Conservation (phyloP, 2,113 vertebrate genomes). For the Urocynchramus pylzowi region DNA sequence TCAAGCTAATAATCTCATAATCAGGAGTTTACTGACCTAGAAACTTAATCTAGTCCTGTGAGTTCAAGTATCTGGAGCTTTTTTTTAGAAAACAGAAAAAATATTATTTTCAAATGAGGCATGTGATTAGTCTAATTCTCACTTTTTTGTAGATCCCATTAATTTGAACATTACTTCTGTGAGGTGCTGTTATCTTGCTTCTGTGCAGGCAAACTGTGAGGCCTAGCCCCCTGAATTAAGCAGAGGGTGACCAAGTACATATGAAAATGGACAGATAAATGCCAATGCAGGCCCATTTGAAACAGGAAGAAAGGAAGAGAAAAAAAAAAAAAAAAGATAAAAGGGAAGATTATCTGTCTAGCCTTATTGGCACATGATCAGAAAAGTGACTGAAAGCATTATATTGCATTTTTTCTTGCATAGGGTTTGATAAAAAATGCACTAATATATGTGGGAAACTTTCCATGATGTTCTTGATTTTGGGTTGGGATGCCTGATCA, state of each 20-base stretch:
- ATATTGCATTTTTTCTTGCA: background rate
- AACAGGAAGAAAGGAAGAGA: background rate
- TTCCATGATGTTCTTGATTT: background rate
- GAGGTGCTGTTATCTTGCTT: background rate
- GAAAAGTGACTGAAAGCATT: background rate
- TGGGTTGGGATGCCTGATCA: background rate
- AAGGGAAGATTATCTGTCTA: background rate
- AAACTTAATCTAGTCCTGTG: background rate
- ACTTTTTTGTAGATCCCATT: background rate
- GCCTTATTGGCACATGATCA: background rate
- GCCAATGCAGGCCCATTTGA: background rate
- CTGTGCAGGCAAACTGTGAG: background rate
- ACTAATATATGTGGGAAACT: background rate
- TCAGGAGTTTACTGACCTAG: background rate
- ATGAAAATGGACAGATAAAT: background rate
- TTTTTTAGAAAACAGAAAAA: background rate
- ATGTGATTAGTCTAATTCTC: background rate
- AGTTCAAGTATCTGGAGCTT: background rate
- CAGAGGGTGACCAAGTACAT: background rate
- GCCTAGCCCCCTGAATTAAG: background rate
- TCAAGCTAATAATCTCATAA: background rate
- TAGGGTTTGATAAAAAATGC: background rate
- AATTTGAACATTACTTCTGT: background rate
- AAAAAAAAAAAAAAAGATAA: accelerated
- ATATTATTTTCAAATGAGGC: background rate